These are phyloP conservation scores for Paradoxurus hermaphroditus DNA, from an alignment of 2,113 vertebrate genomes.

Conservation along the genomic window DNA sequence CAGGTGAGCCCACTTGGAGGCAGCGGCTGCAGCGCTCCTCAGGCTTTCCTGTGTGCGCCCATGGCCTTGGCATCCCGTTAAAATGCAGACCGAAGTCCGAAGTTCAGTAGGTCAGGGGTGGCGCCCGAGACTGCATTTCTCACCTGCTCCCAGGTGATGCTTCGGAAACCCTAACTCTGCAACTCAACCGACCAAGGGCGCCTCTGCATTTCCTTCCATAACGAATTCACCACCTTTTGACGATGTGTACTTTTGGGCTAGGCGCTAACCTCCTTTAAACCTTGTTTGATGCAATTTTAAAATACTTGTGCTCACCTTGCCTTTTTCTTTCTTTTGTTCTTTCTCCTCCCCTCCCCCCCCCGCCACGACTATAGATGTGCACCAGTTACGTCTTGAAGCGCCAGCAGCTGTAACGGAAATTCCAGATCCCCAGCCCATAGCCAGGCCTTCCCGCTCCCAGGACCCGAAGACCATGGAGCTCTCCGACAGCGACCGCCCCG, in stretches of 20 bases:
- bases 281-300: not conserved
- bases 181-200: no score
- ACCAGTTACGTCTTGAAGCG: conserved; percentile 84
- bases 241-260: rapidly evolving
- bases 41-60: rapidly evolving
- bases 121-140: not conserved
- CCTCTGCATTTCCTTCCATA: not conserved
- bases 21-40: not conserved
- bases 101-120: not conserved
- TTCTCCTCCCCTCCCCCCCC: not conserved
- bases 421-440: conserved; percentile 81
- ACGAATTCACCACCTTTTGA: not conserved
- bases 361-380: conserved; percentile 84
- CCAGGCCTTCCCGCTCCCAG: conserved; percentile 80
- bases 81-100: not conserved
- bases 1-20: not conserved
- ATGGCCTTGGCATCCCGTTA: no score
- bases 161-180: not conserved
- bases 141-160: not conserved
- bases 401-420: conserved; percentile 87
- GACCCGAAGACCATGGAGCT: conserved; percentile 92
- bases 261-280: not conserved
- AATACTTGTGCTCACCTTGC: not conserved
- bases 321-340: not conserved
- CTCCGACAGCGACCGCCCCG: conserved; percentile 92